phyloP scores from a whole-genome alignment of 35 echinoderm and acorn worm genomes.

The Holothuria glaberrima region DNA sequence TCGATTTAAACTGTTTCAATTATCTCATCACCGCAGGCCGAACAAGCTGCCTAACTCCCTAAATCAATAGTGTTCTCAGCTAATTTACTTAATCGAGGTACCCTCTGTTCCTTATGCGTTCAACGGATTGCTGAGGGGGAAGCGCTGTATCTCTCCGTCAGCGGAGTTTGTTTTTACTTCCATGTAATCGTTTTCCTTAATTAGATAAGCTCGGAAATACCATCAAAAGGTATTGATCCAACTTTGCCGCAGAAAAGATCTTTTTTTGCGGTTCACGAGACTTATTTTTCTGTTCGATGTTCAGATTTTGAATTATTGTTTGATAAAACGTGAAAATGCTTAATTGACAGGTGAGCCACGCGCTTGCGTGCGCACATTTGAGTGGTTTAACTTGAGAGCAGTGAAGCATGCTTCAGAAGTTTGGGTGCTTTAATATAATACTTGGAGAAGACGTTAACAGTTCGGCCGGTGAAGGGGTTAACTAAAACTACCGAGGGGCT shows the following conservation, averaged over 20 bases:
- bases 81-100: slow-evolving; percentile 58
- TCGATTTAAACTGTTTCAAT: slow-evolving; percentile 66
- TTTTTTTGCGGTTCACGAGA: slow-evolving; percentile 51
- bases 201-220: slow-evolving; percentile 66
- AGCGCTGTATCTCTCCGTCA: slow-evolving; percentile 54
- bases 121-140: slow-evolving; percentile 44
- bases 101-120: slow-evolving; percentile 39
- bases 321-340: slow-evolving; percentile 45
- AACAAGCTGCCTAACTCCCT: slow-evolving; percentile 60
- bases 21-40: slow-evolving; percentile 46
- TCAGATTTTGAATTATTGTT: slow-evolving; percentile 53
- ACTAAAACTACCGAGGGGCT: background rate
- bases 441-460: slow-evolving; percentile 10
- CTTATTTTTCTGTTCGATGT: slow-evolving; percentile 35
- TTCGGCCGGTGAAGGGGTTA: slow-evolving; percentile 24
- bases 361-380: slow-evolving; percentile 40
- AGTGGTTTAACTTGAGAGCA: slow-evolving; percentile 39
- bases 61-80: slow-evolving; percentile 62
- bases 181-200: slow-evolving; percentile 68
- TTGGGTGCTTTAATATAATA: slow-evolving; percentile 13
- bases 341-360: slow-evolving; percentile 54
- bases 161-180: slow-evolving; percentile 27
- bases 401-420: slow-evolving; percentile 2
- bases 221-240: slow-evolving; percentile 64
- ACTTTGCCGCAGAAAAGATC: slow-evolving; percentile 60